Conservation (phyloP, 2,113 vertebrate genomes). For the Actinemys pallida region DNA sequence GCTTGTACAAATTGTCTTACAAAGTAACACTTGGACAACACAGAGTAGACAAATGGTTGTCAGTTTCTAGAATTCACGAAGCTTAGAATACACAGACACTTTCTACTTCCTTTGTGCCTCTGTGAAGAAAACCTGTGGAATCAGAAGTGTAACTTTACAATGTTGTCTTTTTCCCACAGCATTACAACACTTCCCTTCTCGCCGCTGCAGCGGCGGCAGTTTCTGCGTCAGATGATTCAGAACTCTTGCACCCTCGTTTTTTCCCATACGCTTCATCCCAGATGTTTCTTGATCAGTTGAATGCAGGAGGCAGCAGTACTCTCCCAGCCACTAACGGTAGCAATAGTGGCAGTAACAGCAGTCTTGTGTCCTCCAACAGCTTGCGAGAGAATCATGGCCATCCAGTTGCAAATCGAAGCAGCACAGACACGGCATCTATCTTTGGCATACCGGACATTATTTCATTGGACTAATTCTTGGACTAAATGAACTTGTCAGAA, state of each 20-base stretch:
- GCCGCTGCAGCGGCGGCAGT: slow-evolving; percentile 94
- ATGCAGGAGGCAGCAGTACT: slow-evolving; percentile 82
- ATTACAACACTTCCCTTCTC: slow-evolving; percentile 94
- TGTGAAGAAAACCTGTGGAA: background rate
- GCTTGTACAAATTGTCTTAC: background rate
- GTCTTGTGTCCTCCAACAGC: slow-evolving; percentile 92
- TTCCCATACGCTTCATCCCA: slow-evolving; percentile 95
- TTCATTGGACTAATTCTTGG: slow-evolving; percentile 91
- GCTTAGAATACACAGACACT: background rate
- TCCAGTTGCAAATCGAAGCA: slow-evolving; percentile 78
- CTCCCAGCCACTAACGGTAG: slow-evolving; percentile 88
- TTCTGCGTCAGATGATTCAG: slow-evolving; percentile 93
- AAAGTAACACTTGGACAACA: background rate
- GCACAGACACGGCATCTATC: slow-evolving; percentile 89
- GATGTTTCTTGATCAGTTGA: slow-evolving; percentile 95
- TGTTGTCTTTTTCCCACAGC: slow-evolving; percentile 78
- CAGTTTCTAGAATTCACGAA: background rate
- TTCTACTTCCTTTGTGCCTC: background rate
- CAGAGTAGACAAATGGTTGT: background rate
- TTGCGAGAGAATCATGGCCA: slow-evolving; percentile 89
- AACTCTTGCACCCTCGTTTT: slow-evolving; percentile 93
- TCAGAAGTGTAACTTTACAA: slow-evolving; percentile 11
- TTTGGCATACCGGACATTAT: slow-evolving; percentile 97
- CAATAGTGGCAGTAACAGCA: slow-evolving; percentile 92
- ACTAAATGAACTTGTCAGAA: slow-evolving; percentile 61